Base-by-base conservation (phyloP, 2,797 vertebrate species). In the Eutrigla gurnardus region DNA sequence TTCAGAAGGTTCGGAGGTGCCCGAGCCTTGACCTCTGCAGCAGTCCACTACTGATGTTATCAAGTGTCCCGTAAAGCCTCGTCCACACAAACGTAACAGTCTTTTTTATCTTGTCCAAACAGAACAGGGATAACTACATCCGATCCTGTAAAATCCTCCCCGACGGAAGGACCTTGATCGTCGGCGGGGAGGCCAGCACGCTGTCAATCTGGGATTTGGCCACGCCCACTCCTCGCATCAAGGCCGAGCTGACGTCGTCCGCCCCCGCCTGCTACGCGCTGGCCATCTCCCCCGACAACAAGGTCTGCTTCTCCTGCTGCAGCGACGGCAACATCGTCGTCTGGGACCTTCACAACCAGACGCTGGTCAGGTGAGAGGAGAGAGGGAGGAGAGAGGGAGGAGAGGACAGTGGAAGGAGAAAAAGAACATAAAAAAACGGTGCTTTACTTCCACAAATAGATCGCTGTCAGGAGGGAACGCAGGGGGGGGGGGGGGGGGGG, bases 231-330 rank as follows among this genome's bases (percentile, higher is more conserved):
- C 93, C 93, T 2, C 91, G 93, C 72, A 94, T 94, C 81, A 94
- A 94, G 85, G 93, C 93, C 1, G 93, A 94, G 87, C 86, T 94
- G 66, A 94, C 93, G 7, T 93, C 93, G 2, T 93, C 91, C 0
- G 90, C 92, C 0, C 93, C 93, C 0, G 93, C 93, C 75, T 94
- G 93, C 90, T 94, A 94, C 70, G 93, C 93, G 15, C 88, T 94
- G 70, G 93, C 93, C 86, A 94, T 94, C 79, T 93, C 93, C 50
- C 93, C 93, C 0, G 93, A 94, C 87, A 93, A 93, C 88, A 94
- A 94, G 81, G 93, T 94, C 62, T 98, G 97, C 93, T 98, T 97
- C 91, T 97, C 97, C 59, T 97, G 97, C 93, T 97, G 97, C 90
- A 97, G 96, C 0, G 97, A 97, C n/a, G 93, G 93, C 18, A 94